Evolutionary conservation across 2,888 invertebrate genomes (phyloP).

Genomic region (Lamellibrachia columna): DNA sequence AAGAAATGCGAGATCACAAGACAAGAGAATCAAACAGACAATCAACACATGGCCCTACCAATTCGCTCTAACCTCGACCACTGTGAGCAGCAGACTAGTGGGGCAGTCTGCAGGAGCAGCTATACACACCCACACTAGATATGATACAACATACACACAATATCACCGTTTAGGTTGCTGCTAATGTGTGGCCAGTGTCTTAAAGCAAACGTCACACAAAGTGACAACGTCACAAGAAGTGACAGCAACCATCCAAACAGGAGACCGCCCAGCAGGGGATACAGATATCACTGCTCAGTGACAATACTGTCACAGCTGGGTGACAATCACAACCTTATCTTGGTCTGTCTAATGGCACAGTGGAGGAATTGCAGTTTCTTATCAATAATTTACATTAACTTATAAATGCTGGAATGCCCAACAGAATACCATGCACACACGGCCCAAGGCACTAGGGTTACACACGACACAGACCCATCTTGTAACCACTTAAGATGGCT

Average conservation of each 20-base stretch:
- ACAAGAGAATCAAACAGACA: neutral
- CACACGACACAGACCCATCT: neutral
- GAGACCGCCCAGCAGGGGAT: too few species aligned
- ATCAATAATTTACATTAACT: conserved; percentile 16
- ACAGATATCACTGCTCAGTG: neutral
- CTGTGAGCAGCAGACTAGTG: neutral
- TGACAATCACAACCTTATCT: neutral
- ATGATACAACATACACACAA: neutral
- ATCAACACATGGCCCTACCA: neutral
- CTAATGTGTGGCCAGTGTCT: conserved; percentile 13
- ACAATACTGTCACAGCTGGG: neutral
- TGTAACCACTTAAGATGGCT: neutral
- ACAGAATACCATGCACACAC: neutral
- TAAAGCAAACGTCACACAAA: neutral
- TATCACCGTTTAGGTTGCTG: conserved; percentile 1
- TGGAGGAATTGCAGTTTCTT: conserved; percentile 16
- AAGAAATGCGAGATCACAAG: conserved; percentile 6
- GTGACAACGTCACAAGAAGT: neutral
- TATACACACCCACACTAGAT: neutral
- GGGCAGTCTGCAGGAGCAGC: neutral
- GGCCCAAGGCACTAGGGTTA: neutral
- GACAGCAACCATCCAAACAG: too few species aligned
- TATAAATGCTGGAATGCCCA: conserved; percentile 16
- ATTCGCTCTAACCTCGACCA: neutral
- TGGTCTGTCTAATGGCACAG: conserved; percentile 12